phyloP scores from a whole-genome alignment of 2,113 vertebrate species.

The Grammomys dolichurus region DNA sequence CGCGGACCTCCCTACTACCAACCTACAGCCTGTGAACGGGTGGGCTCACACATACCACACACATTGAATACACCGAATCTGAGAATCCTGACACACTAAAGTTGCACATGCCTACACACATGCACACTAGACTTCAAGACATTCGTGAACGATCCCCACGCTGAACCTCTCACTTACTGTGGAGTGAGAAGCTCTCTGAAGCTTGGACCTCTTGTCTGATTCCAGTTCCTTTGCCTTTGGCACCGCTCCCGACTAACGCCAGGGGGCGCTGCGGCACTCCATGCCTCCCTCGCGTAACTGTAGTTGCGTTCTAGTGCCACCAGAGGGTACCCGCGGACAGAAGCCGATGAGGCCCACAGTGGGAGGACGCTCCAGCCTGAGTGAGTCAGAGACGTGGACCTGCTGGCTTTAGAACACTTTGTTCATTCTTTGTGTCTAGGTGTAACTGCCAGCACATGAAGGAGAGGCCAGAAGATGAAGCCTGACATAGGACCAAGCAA shows the following conservation, averaged over 20 bases:
- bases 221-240: neutral
- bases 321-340: conserved; percentile 73
- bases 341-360: neutral
- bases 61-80: neutral
- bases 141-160: neutral
- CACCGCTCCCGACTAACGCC: conserved; percentile 9
- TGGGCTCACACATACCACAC: neutral
- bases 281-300: neutral
- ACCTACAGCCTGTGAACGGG: conserved; percentile 1
- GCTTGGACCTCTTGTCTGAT: rapidly evolving
- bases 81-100: neutral
- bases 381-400: neutral
- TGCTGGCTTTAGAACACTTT: conserved; percentile 21
- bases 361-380: neutral
- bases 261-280: conserved; percentile 65
- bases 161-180: neutral
- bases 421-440: neutral
- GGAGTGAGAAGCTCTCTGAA: neutral
- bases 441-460: neutral
- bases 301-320: conserved; percentile 47
- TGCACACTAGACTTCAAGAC: neutral
- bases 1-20: conserved; percentile 65
- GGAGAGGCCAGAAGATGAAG: neutral
- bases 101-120: neutral
- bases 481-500: neutral